These are phyloP conservation scores for Pomatorhinus ruficollis DNA, from an alignment of 2,113 vertebrate genomes.

Conservation along the genomic window DNA sequence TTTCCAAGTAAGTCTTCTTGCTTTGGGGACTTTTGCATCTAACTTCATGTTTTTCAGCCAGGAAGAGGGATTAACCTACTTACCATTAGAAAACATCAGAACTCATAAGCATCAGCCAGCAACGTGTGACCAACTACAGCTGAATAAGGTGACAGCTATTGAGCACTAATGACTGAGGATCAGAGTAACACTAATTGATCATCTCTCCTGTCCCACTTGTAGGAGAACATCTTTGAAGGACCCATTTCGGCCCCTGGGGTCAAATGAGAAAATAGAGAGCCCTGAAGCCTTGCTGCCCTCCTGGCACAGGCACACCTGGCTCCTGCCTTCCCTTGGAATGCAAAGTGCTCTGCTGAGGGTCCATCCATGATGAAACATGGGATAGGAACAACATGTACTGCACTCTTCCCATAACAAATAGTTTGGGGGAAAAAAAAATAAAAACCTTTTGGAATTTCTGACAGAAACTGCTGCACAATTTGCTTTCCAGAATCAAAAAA, in stretches of 20 bases:
- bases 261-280: neutral
- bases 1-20: slow-evolving; percentile 43
- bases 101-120: neutral
- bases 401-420: neutral
- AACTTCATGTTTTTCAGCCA: slow-evolving; percentile 38
- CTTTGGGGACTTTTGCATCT: slow-evolving; percentile 42
- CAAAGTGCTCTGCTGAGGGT: neutral
- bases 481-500: neutral
- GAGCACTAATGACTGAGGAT: neutral
- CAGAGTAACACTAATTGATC: neutral
- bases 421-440: too few species aligned
- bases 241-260: fast-evolving
- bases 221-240: neutral
- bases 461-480: neutral
- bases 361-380: fast-evolving
- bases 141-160: neutral
- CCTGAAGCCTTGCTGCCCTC: neutral
- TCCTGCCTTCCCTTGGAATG: neutral
- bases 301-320: neutral
- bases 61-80: slow-evolving; percentile 40
- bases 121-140: neutral
- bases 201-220: neutral
- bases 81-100: slow-evolving; percentile 9
- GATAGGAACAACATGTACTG: neutral
- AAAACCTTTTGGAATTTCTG: neutral